Base-by-base conservation (phyloP, 1,140 invertebrate genomes). In the Hestina assimilis region DNA sequence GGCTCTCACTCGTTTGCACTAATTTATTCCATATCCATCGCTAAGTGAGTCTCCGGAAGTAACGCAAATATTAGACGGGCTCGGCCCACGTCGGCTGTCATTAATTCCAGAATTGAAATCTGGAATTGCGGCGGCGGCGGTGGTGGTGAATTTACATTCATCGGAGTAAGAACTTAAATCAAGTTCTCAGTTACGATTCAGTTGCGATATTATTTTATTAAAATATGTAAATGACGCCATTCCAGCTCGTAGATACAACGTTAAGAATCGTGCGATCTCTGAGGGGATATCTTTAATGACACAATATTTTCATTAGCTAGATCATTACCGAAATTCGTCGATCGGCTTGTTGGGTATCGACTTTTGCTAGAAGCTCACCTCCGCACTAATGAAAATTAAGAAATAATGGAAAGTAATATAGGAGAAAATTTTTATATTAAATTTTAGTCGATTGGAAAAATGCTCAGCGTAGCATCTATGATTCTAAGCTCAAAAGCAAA, bases 151-250 rank as follows among this genome's bases (percentile, higher is more conserved):
- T 88, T 88, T 88, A 86, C 85, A 88, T 88, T 88, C 85, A 88
- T 88, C 80, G 85, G 77, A 80, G 83, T 86, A 86, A 88, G 85
- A 88, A 86, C 85, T 87, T 88, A 87, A 87, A 88, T 88, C 83
- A 85, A 83, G 83, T 85, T 86, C 83, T 85, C 85, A 79, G 81
- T 88, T 86, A 86, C 84, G 83, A 86, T 88, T 88, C 84, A 84
- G 81, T 86, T 86, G 85, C 83, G 81, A 86, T 86, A 86, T 86
- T 85, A 88, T 88, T 88, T 85, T 88, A 88, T 88, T 88, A 88
- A 86, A 88, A 88, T 88, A 88, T 88, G 85, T 86, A 85, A 88
- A 88, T 88, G 77, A 80, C 72, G 75, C 69, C 71, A 72, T 80
- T 85, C 69, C 72, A 76, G 56, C 58, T 66, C 72, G 75, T 63